A percentile compares a stretch with the other conserved stretches of the same genome.
These are phyloP conservation scores for Pygathrix nemaeus DNA, from an alignment of 2,113 vertebrate species.

Conservation along the genomic window DNA sequence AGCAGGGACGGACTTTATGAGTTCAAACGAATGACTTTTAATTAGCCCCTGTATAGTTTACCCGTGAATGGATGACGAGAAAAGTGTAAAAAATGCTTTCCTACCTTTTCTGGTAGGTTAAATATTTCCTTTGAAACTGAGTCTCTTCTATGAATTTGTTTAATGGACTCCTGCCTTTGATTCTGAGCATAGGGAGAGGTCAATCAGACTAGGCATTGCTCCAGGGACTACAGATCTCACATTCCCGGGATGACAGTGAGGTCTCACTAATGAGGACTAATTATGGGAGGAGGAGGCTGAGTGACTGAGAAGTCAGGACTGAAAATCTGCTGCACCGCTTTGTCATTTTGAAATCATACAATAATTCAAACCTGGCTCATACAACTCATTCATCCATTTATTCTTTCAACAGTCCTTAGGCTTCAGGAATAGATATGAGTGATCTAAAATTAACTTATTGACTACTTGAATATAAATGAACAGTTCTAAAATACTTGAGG, in stretches of 20 bases:
- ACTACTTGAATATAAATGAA: conserved; percentile 39
- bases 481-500: background rate
- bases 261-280: conserved; percentile 50
- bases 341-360: background rate
- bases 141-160: conserved; percentile 52
- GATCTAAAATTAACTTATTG: conserved; percentile 54
- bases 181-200: background rate
- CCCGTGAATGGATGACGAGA: conserved; percentile 42
- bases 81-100: background rate
- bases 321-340: background rate
- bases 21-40: conserved; percentile 57
- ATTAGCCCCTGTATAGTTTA: conserved; percentile 49
- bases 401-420: conserved; percentile 7
- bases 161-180: conserved; percentile 73
- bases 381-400: background rate
- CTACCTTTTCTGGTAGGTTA: conserved; percentile 41
- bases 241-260: background rate
- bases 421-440: conserved; percentile 14
- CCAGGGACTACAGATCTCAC: background rate
- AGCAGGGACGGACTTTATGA: background rate
- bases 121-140: conserved; percentile 69
- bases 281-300: conserved; percentile 9
- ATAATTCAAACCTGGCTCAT: background rate
- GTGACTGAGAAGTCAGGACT: background rate
- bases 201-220: background rate